Conservation (phyloP, 2,888 invertebrate species). For the Ochlodes sylvanus region DNA sequence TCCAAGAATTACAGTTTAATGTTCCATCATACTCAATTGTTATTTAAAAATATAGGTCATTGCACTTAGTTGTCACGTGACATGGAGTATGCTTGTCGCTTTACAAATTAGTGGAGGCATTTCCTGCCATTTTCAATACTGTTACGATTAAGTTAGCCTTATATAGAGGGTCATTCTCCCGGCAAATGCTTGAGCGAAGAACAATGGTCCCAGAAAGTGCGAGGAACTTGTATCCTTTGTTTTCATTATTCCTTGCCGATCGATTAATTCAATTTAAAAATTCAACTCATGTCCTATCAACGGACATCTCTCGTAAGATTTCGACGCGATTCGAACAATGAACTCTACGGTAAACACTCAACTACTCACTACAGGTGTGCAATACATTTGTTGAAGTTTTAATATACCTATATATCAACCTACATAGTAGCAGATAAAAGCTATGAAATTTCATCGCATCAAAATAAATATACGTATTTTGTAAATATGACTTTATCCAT, state of each 20-base stretch:
- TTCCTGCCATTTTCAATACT: conserved; percentile 70
- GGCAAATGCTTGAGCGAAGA: conserved; percentile 55
- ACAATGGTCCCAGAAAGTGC: conserved; percentile 76
- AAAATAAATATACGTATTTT: not conserved
- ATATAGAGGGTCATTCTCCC: conserved; percentile 78
- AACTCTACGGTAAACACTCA: conserved; percentile 53
- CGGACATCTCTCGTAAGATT: conserved; percentile 76
- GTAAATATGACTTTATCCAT: not conserved
- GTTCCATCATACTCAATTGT: conserved; percentile 14
- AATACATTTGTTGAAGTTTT: no score
- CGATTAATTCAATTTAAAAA: conserved; percentile 77
- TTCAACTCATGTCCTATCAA: conserved; percentile 68
- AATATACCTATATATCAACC: no score
- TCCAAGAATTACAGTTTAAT: conserved; percentile 5
- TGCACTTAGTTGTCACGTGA: conserved; percentile 56
- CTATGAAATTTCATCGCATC: no score
- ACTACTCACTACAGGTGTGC: not conserved
- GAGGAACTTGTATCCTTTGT: conserved; percentile 73
- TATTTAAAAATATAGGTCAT: conserved; percentile 51
- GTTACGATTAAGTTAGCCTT: conserved; percentile 70
- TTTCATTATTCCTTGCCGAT: conserved; percentile 58
- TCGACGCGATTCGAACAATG: conserved; percentile 72
- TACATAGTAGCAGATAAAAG: no score
- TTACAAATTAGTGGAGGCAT: conserved; percentile 49
- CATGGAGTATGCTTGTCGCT: conserved; percentile 11